Evolutionary conservation across 2,797 vertebrate genomes (phyloP).

Genomic region (Galagoides demidoff): DNA sequence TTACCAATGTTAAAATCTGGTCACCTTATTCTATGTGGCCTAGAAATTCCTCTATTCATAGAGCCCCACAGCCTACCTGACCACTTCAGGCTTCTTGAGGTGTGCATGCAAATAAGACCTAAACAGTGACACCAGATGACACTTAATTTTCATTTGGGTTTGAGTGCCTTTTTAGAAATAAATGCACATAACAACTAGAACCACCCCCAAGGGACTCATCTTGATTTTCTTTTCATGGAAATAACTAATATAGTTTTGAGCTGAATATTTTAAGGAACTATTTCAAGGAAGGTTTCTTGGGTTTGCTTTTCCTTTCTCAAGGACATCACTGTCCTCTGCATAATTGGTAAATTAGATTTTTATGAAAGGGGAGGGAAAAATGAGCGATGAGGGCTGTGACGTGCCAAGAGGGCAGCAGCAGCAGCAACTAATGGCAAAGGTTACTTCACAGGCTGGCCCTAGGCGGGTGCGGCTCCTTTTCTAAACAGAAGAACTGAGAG

Average conservation of each 20-base stretch:
- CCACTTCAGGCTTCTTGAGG: conserved; percentile 7
- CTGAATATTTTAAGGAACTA: conserved; percentile 59
- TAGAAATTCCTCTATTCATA: background rate
- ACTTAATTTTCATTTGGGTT: conserved; percentile 53
- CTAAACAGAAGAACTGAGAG: background rate
- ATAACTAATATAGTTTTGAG: conserved; percentile 54
- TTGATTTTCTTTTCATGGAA: conserved; percentile 23
- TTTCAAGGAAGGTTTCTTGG: conserved; percentile 38
- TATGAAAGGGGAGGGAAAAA: conserved; percentile 42
- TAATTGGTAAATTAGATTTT: conserved; percentile 62
- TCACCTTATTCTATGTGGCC: background rate
- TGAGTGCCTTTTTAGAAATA: conserved; percentile 56
- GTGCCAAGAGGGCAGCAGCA: conserved; percentile 43
- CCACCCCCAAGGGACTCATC: conserved; percentile 23
- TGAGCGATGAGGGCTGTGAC: background rate
- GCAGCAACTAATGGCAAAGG: background rate
- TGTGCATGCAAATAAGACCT: conserved; percentile 46
- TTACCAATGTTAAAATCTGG: too few relatives aligned
- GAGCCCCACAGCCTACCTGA: conserved; percentile 25
- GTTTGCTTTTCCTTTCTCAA: conserved; percentile 62
- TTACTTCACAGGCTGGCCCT: background rate
- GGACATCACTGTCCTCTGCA: conserved; percentile 29
- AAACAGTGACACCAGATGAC: conserved; percentile 53
- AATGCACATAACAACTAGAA: conserved; percentile 49
- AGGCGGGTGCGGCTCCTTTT: background rate